Base-by-base conservation (phyloP, 2,113 vertebrate genomes). In the Trinectes maculatus region DNA sequence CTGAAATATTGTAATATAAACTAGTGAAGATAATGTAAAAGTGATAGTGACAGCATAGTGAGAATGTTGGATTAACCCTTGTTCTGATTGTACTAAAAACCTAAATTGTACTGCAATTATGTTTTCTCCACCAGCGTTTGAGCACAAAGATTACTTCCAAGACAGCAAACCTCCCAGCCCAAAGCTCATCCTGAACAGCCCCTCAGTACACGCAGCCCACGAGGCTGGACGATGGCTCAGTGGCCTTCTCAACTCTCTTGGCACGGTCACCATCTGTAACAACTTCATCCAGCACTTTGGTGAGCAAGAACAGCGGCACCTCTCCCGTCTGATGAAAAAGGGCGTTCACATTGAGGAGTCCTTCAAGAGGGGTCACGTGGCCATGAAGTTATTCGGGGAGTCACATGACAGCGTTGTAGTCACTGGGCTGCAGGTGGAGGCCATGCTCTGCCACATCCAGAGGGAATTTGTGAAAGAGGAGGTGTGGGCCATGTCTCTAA, bases 271-370 rank as follows among this genome's bases (percentile, higher is more conserved):
- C 19, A 92, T 96, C 79, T 42, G 49, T 51, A 94, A 95, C 79
- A 95, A 94, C 71, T 92, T 87, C 58, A 85, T 96, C 65, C 82
- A 89, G 59, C 91, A 89, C 77, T 71, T 96, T 0, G 88, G 92
- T 7, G 89, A 84, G 51, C 8, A 57, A 0, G 86, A 98, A 16
- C 86, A 93, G 28, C 54, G 48, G 43, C 28, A 64, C 19, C 83
- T 98, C 0, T 22, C 0, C 44, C 10, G 51, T n/a, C 55, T 74
- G 52, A 7, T 8, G 4, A 36, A 6, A 21, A 51, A 29, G 0
- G 1, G n/a, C 0, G 71, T 95, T 0, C 0, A 0, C 9, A 72
- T 94, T 0, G 18, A 63, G 5, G 94, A 94, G 87, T 44, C 33
- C 3, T 72, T 95, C 47, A 2, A 1, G 2, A 61, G n/a, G 0